phyloP scores from a whole-genome alignment of 2,113 vertebrate species.

The Cyphomyrus discorhynchus region DNA sequence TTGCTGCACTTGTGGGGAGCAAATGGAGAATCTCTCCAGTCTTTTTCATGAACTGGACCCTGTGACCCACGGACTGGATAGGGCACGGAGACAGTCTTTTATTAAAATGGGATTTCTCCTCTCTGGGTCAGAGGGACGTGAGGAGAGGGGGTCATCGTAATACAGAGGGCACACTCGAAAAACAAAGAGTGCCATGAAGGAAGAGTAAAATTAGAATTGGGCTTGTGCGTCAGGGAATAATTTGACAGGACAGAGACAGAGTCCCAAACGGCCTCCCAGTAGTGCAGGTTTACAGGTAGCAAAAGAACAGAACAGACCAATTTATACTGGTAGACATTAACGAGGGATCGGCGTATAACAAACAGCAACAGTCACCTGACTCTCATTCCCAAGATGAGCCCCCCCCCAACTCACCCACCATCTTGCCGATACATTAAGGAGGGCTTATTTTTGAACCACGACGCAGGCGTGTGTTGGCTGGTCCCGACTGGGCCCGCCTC shows the following conservation, averaged over 20 bases:
- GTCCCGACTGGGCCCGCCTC: not conserved
- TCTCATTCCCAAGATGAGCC: not conserved
- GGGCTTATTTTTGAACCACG: not conserved
- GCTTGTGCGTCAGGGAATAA: not conserved
- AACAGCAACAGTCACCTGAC: not conserved
- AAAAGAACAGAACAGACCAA: not conserved
- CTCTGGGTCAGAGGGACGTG: not conserved
- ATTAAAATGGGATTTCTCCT: not conserved
- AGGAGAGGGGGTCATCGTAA: not conserved
- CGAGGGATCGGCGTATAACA: not conserved
- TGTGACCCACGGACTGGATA: not conserved
- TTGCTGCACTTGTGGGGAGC: not conserved
- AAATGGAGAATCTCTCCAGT: not conserved
- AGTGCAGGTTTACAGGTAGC: not conserved
- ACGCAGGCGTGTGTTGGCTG: not conserved
- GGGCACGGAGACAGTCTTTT: not conserved
- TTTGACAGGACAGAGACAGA: not conserved
- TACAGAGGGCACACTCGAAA: not conserved
- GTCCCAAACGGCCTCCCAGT: not conserved
- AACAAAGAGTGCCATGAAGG: not conserved
- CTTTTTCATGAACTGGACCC: not conserved
- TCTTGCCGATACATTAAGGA: not conserved
- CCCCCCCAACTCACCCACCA: not conserved
- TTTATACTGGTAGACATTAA: not conserved
- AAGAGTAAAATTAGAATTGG: not conserved